Conservation (phyloP, 2,113 vertebrate species). For the Sylvietta virens region DNA sequence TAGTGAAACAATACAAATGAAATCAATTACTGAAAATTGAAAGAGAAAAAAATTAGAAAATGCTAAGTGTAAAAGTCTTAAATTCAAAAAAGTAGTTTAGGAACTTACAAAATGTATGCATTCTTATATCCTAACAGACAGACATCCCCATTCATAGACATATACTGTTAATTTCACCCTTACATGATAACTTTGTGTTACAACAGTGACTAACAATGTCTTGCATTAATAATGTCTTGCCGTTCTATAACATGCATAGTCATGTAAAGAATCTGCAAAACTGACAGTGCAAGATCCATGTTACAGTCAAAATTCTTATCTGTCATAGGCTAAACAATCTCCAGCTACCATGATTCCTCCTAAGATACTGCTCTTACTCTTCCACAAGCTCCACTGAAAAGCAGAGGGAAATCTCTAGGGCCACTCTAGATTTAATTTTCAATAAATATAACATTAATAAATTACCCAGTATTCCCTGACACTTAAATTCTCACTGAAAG, state of each 20-base stretch:
- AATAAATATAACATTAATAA: background rate
- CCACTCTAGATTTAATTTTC: background rate
- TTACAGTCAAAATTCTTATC: background rate
- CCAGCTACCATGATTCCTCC: fast-evolving
- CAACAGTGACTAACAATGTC: background rate
- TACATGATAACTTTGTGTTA: background rate
- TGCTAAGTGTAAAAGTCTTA: background rate
- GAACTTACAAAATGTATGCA: background rate
- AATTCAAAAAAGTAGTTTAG: background rate
- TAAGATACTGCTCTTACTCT: background rate
- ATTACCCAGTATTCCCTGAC: background rate
- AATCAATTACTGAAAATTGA: background rate
- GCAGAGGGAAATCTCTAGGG: background rate
- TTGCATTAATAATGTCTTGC: background rate
- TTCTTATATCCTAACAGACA: background rate
- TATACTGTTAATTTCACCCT: background rate
- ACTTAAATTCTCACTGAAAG: background rate
- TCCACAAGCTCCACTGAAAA: background rate
- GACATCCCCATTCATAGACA: background rate
- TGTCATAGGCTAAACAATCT: background rate
- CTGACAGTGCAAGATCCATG: background rate
- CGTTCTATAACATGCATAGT: background rate
- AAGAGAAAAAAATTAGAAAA: background rate
- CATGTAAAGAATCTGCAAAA: background rate
- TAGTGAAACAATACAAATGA: background rate